Percentiles rank a stretch among this genome's conserved stretches.
Evolutionary conservation across 2,888 invertebrate species (phyloP).

Genomic region (Rhimphoctona megacephalus): DNA sequence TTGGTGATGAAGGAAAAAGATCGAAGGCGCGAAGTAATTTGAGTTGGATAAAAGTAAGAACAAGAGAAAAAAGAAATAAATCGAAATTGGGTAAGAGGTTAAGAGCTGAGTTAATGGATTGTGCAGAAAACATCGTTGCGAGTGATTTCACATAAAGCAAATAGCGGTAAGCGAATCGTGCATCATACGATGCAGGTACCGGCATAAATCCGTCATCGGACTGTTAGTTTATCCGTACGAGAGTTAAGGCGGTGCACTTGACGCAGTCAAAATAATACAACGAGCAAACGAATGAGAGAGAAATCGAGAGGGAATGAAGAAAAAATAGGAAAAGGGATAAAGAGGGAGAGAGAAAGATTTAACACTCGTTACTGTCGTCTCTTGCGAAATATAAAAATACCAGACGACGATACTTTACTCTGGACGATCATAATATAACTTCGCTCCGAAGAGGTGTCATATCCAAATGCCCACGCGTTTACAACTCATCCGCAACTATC

Average conservation of each 20-base stretch:
- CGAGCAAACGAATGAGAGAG: neutral
- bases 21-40: neutral
- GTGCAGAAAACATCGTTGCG: conserved; percentile 6
- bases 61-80: neutral
- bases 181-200: conserved; percentile 68
- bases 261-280: conserved; percentile 57
- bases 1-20: too few relatives aligned
- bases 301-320: conserved; percentile 2
- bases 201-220: conserved; percentile 65
- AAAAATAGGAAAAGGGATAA: neutral
- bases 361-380: conserved; percentile 21
- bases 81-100: conserved; percentile 20
- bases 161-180: conserved; percentile 25
- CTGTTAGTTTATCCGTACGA: conserved; percentile 45
- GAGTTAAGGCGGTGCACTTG: conserved; percentile 38
- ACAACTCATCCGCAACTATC: conserved; percentile 32
- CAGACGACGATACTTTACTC: conserved; percentile 25
- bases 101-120: conserved; percentile 21
- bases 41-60: neutral
- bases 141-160: conserved; percentile 15
- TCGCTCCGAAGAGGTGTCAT: conserved; percentile 46
- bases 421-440: conserved; percentile 48
- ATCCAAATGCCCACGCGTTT: conserved; percentile 48
- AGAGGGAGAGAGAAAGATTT: conserved; percentile 29
- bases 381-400: conserved; percentile 45